phyloP scores from a whole-genome alignment of 1,140 invertebrate species.

The Halesus radiatus region DNA sequence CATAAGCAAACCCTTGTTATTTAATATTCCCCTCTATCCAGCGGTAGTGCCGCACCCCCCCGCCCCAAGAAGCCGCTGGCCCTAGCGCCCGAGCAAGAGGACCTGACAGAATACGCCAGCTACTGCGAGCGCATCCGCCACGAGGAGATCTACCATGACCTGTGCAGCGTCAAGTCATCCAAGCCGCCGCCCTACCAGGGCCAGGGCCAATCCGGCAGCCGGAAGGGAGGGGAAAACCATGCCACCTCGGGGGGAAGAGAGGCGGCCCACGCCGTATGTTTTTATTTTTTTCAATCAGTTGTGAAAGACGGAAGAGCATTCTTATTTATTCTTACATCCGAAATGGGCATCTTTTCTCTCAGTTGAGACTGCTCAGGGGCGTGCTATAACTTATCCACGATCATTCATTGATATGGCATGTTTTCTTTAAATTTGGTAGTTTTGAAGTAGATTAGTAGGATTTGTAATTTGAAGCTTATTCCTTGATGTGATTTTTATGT shows the following conservation, averaged over 20 bases:
- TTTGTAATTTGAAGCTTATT: too few species aligned
- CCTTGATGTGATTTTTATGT: too few species aligned
- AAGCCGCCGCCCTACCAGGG: constrained; percentile 26
- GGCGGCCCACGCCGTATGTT: constrained; percentile 22
- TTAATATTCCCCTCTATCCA: not conserved
- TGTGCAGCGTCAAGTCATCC: constrained; percentile 75
- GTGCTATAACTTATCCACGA: too few species aligned
- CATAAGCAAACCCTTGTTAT: not conserved
- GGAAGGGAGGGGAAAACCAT: not conserved
- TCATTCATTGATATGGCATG: too few species aligned
- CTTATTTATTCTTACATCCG: too few species aligned
- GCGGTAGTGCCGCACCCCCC: constrained; percentile 38
- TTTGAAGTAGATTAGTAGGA: too few species aligned
- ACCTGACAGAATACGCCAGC: constrained; percentile 75
- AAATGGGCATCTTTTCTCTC: too few species aligned
- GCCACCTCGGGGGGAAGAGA: constrained; percentile 17
- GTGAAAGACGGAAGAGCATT: too few species aligned
- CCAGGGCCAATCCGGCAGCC: not conserved
- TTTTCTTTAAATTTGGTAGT: too few species aligned
- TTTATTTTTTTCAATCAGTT: too few species aligned
- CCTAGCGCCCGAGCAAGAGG: constrained; percentile 58
- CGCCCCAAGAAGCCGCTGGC: constrained; percentile 48
- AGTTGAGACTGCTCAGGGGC: too few species aligned
- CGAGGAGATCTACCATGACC: constrained; percentile 88
- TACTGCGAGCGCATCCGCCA: constrained; percentile 78